Evolutionary conservation across 2,113 vertebrate species (phyloP).

Genomic region (Anarhynchus alexandrinus): DNA sequence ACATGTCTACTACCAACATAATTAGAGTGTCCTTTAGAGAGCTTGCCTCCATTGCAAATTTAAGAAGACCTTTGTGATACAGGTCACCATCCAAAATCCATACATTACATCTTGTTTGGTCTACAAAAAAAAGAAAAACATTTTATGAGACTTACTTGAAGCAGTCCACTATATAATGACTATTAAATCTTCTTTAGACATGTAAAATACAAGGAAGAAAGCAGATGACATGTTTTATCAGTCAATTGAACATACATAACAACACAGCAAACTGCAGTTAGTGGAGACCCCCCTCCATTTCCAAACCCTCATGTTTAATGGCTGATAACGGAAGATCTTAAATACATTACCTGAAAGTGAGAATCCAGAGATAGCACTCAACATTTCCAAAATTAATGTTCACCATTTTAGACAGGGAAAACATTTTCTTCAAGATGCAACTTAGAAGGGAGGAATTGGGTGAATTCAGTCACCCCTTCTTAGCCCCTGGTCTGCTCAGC

Average conservation of each 20-base stretch:
- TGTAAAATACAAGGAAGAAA: background rate
- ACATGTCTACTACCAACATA: conserved; percentile 91
- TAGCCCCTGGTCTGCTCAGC: background rate
- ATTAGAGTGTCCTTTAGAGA: conserved; percentile 88
- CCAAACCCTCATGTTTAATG: background rate
- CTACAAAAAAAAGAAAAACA: conserved; percentile 66
- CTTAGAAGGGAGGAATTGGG: background rate
- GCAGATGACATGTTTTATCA: background rate
- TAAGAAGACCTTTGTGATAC: conserved; percentile 96
- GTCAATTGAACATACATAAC: background rate
- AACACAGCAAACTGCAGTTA: background rate
- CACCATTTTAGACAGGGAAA: background rate
- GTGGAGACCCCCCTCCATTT: background rate
- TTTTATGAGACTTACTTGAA: background rate
- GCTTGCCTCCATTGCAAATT: conserved; percentile 86
- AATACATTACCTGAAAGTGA: background rate
- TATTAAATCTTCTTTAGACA: background rate
- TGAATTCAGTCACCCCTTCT: background rate
- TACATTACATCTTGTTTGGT: conserved; percentile 93
- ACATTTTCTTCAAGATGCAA: background rate
- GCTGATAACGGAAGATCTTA: background rate
- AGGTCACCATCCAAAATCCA: conserved; percentile 98
- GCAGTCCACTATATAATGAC: background rate
- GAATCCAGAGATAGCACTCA: background rate
- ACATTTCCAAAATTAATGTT: background rate